Evolutionary conservation across 2,113 vertebrate species (phyloP), one percentile per base, ranked within the genome.

Genomic region (Echinops telfairi): DNA sequence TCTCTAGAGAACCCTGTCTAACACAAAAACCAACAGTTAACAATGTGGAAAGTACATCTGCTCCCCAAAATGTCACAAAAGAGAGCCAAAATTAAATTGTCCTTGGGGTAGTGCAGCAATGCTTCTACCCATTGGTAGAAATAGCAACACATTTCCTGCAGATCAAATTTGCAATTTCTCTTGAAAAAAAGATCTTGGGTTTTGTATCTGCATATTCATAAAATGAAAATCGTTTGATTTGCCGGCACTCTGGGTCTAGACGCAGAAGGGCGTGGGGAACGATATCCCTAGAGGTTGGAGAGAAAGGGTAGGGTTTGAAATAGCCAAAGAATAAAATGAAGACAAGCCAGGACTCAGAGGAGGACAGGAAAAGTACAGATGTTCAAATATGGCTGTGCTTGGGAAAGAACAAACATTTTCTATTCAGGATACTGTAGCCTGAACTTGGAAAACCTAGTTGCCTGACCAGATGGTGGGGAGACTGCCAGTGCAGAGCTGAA

Each of bases 121-220:
- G n/a, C 36, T 86, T 79, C 83, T 88, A 88, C 80, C 75, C 89
- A 81, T 83, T 93, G 0, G 0, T 70, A 93, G 80, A 29, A 96
- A 91, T 57, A 96, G 90, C 85, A 93, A 77, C 77, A 84, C 36
- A 77, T 75, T 96, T 95, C 87, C 92, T 96, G 43, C 78, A 94
- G 70, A 96, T 93, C 85, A 91, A 87, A 95, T 94, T 89, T 60
- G 86, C 27, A 92, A 88, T 83, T 96, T 94, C 93, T 93, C 82
- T 93, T 33, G 47, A 58, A 96, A 97, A 97, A 98, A 97, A 89
- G 93, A 96, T 79, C 76, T 92, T 92, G 81, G 83, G 73, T 64
- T 96, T 93, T 96, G 60, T 33, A 90, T 57, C 92, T 86, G 96
- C 92, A 96, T 92, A 96, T 93, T 96, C 96, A 97, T 95, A 90